Percentiles rank a stretch among this genome's conserved stretches.
phyloP scores from a whole-genome alignment of 2,113 vertebrate species.

The Sylvilagus bachmani region DNA sequence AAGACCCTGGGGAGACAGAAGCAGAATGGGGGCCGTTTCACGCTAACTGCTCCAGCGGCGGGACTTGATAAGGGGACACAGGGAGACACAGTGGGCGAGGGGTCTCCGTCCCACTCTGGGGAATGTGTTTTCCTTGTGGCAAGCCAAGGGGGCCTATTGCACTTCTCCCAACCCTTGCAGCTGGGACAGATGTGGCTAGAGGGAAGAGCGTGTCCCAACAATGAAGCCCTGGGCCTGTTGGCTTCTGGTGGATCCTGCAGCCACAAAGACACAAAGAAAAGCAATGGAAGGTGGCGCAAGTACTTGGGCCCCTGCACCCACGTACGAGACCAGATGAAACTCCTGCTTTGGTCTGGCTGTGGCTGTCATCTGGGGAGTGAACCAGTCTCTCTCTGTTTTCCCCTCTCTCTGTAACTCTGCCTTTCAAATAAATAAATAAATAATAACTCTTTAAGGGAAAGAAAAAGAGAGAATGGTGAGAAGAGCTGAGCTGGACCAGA shows the following conservation, averaged over 20 bases:
- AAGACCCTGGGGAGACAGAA: neutral
- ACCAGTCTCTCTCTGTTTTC: too few relatives aligned
- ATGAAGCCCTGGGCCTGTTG: too few relatives aligned
- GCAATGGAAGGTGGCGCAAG: too few relatives aligned
- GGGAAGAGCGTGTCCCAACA: neutral
- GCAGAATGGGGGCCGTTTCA: neutral
- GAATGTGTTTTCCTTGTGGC: neutral
- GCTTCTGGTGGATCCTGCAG: too few relatives aligned
- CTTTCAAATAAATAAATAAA: too few relatives aligned
- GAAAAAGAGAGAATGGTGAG: neutral
- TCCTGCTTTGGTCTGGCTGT: too few relatives aligned
- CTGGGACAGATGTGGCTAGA: neutral
- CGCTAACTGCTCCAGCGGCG: neutral
- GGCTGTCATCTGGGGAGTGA: too few relatives aligned
- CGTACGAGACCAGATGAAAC: too few relatives aligned
- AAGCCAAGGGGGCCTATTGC: neutral
- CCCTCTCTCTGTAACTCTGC: too few relatives aligned
- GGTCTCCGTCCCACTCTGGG: neutral
- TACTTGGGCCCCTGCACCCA: too few relatives aligned
- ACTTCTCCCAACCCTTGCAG: neutral
- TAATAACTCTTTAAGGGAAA: too few relatives aligned
- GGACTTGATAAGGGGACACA: neutral
- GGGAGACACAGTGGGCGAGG: neutral
- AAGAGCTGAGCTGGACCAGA: neutral
- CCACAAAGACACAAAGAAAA: too few relatives aligned